phyloP scores from a whole-genome alignment of 2,113 vertebrate species.

The Lepus timidus region DNA sequence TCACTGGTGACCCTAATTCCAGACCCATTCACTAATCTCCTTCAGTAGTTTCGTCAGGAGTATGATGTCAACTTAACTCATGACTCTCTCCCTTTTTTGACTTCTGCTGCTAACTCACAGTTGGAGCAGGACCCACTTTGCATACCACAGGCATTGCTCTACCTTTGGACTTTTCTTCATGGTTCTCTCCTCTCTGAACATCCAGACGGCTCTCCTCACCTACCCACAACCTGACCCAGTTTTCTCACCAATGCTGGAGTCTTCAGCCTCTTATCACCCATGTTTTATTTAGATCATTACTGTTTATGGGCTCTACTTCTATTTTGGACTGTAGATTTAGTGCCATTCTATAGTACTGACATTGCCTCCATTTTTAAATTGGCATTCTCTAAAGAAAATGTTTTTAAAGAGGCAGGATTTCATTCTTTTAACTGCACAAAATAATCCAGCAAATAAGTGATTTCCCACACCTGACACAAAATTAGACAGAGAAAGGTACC shows the following conservation, averaged over 20 bases:
- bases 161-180: neutral
- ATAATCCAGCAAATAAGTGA: conserved; percentile 7
- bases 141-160: neutral
- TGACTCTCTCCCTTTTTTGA: neutral
- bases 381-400: neutral
- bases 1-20: neutral
- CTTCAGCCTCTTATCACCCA: neutral
- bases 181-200: neutral
- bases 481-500: conserved; percentile 10
- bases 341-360: neutral
- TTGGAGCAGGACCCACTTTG: neutral
- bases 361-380: neutral
- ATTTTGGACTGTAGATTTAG: neutral
- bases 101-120: neutral
- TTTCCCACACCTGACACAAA: conserved; percentile 24
- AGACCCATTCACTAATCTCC: neutral
- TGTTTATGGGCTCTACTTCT: neutral
- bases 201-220: neutral
- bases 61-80: neutral
- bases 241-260: neutral
- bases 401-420: neutral
- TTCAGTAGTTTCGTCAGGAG: neutral
- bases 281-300: neutral
- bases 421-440: conserved; percentile 48
- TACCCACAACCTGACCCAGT: neutral